Base-by-base conservation (phyloP, 2,888 invertebrate species). In the Linnaemya tessellans region DNA sequence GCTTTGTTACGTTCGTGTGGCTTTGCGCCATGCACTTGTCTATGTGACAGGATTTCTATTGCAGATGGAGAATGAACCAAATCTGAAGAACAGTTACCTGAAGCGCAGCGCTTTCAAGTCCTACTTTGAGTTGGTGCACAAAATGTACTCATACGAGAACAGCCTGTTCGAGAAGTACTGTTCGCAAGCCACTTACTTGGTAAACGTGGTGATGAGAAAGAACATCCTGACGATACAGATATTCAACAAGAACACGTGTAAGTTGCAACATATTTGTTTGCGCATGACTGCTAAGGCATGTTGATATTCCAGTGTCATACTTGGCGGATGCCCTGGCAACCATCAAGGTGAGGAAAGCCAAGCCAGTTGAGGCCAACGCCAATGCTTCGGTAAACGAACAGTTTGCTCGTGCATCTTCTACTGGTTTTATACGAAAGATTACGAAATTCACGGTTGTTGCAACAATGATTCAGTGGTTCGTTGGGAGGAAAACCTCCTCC, bases 51-150 rank as follows among this genome's bases (percentile, higher is more conserved):
- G 15, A 58, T 15, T 46, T 51, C 25, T 70, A 7, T 79, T 65
- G n/a, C 78, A 90, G 89, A 84, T 92, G 41, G 92, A 92, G 84
- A 87, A 92, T 75, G 89, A 91, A 67, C 91, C 92, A 10, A 91
- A 89, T 22, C 86, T 92, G 20, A 95, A 96, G 89, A 93, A 95
- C 51, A 96, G 96, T 88, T 95, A 95, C 54, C 93, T 96, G 71
- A 97, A 96, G 89, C 94, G 95, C 84, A 94, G 95, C 91, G 96
- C 97, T 0, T 96, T 97, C 89, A 93, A 94, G n/a, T 95, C 96
- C 86, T 98, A 98, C 91, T 94, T 96, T 86, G 94, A 94, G 9
- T 93, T 97, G 30, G 96, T 96, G 0, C 96, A 95, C 88, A 93
- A 94, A 51, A 95, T 98, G 93, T 96, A 95, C 89, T 93, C 94